phyloP scores from a whole-genome alignment of 2,113 vertebrate species.

The Sturnus vulgaris region DNA sequence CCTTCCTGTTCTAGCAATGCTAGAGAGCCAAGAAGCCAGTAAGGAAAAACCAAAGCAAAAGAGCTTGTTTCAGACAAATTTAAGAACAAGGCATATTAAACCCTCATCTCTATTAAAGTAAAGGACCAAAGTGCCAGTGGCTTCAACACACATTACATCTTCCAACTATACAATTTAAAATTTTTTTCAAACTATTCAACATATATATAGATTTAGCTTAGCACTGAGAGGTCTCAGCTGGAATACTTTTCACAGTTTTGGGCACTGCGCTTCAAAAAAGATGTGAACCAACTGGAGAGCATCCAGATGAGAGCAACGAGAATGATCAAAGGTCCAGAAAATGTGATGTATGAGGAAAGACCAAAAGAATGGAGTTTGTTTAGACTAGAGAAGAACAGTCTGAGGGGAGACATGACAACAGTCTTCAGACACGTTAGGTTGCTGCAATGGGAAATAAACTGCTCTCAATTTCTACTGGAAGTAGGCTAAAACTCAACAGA shows the following conservation, averaged over 20 bases:
- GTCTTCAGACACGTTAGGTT: constrained; percentile 34
- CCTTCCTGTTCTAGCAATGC: not conserved
- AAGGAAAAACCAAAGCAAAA: not conserved
- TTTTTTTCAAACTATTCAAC: not conserved
- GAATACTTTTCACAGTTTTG: constrained; percentile 40
- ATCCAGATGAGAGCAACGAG: constrained; percentile 30
- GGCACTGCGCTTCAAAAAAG: constrained; percentile 16
- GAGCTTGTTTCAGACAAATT: not conserved
- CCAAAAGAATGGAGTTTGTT: constrained; percentile 60
- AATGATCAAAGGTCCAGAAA: constrained; percentile 64
- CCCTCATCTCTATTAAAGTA: not conserved
- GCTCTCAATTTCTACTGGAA: constrained; percentile 19
- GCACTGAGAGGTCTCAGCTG: constrained; percentile 31
- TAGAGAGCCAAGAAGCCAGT: not conserved
- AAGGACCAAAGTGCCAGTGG: not conserved
- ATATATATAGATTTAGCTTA: not conserved
- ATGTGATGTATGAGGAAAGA: constrained; percentile 59
- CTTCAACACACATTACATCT: not conserved
- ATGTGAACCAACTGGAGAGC: constrained; percentile 53
- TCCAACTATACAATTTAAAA: not conserved
- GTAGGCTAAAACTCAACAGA: not conserved
- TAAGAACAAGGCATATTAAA: not conserved
- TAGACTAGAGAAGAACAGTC: constrained; percentile 54
- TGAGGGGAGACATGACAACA: constrained; percentile 57
- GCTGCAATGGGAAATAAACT: constrained; percentile 21